Conservation (phyloP, 1,140 invertebrate species). For the Temnothorax nylanderi region DNA sequence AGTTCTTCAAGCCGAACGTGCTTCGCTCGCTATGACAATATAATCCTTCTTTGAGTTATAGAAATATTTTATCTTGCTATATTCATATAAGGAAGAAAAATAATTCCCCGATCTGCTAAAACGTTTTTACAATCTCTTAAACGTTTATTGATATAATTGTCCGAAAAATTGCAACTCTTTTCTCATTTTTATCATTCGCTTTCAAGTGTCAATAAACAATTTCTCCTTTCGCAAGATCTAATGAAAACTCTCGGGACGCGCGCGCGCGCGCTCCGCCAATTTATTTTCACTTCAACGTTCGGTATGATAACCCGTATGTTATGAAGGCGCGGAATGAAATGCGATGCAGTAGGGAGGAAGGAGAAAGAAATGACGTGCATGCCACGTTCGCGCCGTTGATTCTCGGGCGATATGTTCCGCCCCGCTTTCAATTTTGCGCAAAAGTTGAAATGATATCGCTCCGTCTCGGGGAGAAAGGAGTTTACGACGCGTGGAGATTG, state of each 20-base stretch:
- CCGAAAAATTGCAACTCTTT: background rate
- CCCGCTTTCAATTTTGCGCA: constrained; percentile 63
- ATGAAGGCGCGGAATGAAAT: constrained; percentile 42
- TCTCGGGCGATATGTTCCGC: constrained; percentile 53
- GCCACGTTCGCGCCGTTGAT: constrained; percentile 51
- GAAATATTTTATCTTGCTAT: background rate
- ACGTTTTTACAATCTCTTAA: background rate
- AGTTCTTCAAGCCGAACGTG: background rate
- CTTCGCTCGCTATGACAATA: background rate
- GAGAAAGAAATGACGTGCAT: constrained; percentile 8
- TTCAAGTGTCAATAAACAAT: constrained; percentile 35
- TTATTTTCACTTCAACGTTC: constrained; percentile 55
- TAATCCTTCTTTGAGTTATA: background rate
- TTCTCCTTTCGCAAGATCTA: constrained; percentile 13
- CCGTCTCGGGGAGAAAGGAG: constrained; percentile 41
- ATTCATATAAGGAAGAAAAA: background rate
- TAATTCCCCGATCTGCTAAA: background rate
- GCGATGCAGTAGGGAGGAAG: background rate
- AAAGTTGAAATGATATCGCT: constrained; percentile 62
- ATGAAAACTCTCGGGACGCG: constrained; percentile 16
- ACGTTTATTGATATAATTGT: background rate
- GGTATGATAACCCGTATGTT: constrained; percentile 50
- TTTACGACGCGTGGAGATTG: constrained; percentile 64
- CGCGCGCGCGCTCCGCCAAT: constrained; percentile 6
- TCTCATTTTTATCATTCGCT: background rate